A percentile compares a stretch with the other conserved stretches of the same genome.
Evolutionary conservation across 2,113 vertebrate species (phyloP).

Genomic region (Protobothrops mucrosquamatus): DNA sequence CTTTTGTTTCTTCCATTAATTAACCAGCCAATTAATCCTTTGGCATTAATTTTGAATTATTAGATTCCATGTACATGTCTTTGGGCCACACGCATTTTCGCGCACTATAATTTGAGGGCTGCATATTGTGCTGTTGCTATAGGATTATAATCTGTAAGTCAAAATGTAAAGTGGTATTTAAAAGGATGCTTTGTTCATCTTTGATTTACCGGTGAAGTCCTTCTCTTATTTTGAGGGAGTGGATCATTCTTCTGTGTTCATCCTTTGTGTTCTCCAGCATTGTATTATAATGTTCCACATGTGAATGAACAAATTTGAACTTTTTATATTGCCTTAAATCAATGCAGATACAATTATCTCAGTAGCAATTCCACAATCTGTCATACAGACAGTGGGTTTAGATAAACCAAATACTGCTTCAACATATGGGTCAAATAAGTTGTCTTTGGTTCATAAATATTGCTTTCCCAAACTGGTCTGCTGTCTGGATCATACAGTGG

Average conservation of each 20-base stretch:
- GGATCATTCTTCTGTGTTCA: neutral
- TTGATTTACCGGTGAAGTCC: neutral
- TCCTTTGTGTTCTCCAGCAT: neutral
- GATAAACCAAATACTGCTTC: neutral
- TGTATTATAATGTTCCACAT: neutral
- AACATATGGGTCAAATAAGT: neutral
- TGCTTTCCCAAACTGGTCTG: neutral
- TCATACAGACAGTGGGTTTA: neutral
- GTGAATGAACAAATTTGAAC: neutral
- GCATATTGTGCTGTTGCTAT: neutral
- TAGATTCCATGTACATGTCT: slow-evolving; percentile 1
- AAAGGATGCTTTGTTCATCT: neutral
- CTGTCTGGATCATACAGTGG: neutral
- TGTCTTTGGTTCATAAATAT: neutral
- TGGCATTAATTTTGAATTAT: slow-evolving; percentile 17
- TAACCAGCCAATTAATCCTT: slow-evolving; percentile 13
- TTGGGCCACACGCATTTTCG: neutral
- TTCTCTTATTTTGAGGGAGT: neutral
- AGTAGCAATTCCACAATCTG: neutral
- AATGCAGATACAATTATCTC: neutral
- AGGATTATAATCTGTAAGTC: neutral
- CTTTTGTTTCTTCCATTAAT: slow-evolving; percentile 1
- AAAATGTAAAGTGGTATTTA: neutral
- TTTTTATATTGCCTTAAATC: neutral
- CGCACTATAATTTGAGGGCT: neutral